Evolutionary conservation across 2,797 vertebrate species (phyloP).

Genomic region (Melanitta fusca): DNA sequence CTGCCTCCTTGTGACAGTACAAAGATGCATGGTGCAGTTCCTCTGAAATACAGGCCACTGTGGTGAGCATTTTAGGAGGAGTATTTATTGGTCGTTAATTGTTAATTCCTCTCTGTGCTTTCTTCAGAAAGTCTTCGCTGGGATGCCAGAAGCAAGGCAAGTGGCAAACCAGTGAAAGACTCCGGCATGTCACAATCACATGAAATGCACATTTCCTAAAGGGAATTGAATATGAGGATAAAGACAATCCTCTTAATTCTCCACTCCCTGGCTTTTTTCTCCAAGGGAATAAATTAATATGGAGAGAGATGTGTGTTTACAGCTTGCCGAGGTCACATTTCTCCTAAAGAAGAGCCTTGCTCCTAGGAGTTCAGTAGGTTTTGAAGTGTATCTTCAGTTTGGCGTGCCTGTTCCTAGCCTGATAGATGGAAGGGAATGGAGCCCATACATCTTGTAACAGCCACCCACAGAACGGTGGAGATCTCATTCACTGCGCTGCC

Average conservation of each 20-base stretch:
- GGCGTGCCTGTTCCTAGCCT: not conserved
- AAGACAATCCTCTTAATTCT: not conserved
- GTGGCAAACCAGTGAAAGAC: not conserved
- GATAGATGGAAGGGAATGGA: accelerated
- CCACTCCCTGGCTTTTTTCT: not conserved
- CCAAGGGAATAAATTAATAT: not conserved
- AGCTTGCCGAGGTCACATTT: accelerated
- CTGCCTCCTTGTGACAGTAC: conserved; percentile 73
- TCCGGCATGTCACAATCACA: not conserved
- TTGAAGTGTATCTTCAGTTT: accelerated
- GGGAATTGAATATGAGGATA: not conserved
- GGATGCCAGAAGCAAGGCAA: not conserved
- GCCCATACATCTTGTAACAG: accelerated
- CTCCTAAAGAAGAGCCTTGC: not conserved
- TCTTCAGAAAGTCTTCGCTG: not conserved
- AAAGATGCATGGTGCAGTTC: not conserved
- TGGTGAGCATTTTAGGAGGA: not conserved
- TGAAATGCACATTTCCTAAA: not conserved
- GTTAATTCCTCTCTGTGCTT: not conserved
- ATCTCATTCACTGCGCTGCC: not conserved
- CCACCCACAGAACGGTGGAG: not conserved
- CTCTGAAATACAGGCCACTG: not conserved
- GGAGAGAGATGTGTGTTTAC: not conserved
- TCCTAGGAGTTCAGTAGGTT: not conserved
- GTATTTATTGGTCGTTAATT: not conserved